Conservation (phyloP, 2,113 vertebrate species). For the Isichthys henryi region DNA sequence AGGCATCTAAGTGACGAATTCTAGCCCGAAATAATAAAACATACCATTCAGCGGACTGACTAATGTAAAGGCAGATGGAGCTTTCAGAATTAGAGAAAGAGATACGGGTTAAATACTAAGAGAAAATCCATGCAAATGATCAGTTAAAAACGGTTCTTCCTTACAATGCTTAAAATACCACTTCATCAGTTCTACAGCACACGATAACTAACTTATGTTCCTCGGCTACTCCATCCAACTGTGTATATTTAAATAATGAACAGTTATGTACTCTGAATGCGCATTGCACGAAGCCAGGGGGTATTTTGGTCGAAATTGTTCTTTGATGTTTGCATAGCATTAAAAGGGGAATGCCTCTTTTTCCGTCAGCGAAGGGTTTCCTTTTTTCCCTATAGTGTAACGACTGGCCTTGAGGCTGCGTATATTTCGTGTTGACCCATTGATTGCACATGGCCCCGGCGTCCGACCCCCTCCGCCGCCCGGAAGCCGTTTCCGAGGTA, state of each 20-base stretch:
- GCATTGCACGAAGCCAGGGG: background rate
- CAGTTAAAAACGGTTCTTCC: background rate
- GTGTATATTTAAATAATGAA: background rate
- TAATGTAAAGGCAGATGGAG: background rate
- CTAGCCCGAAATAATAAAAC: background rate
- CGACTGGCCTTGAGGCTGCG: background rate
- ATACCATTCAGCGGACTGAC: background rate
- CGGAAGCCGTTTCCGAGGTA: constrained; percentile 74
- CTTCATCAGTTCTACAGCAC: background rate
- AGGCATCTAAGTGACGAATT: background rate
- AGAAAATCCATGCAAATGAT: background rate
- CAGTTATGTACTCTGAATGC: background rate
- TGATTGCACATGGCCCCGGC: constrained; percentile 65
- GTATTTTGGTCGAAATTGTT: background rate
- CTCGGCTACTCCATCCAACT: background rate
- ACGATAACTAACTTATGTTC: background rate
- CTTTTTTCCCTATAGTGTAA: background rate
- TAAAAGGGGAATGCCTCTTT: background rate
- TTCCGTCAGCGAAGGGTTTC: background rate
- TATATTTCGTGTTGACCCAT: constrained; percentile 62
- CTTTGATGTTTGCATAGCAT: background rate
- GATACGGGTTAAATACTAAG: background rate
- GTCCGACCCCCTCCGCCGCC: constrained; percentile 67
- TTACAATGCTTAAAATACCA: background rate
- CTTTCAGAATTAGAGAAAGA: background rate